phyloP scores from a whole-genome alignment of 2,888 invertebrate genomes.

The Cheilosia soror region DNA sequence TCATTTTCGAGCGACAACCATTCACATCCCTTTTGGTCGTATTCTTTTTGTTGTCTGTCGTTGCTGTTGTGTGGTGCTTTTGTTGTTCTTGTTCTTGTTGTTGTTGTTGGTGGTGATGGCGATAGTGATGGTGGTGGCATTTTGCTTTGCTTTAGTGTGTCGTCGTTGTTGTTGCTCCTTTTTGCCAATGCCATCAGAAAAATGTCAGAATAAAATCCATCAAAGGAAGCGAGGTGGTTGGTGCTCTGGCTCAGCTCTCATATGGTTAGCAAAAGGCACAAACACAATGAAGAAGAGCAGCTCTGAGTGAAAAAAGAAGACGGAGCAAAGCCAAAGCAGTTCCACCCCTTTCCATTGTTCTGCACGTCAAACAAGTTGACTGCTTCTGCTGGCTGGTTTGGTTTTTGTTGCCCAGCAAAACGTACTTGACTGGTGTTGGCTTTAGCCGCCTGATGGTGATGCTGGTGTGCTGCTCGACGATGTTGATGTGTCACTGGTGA shows the following conservation, averaged over 20 bases:
- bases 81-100: slow-evolving; percentile 10
- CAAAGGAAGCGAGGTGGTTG: slow-evolving; percentile 70
- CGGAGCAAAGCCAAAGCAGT: slow-evolving; percentile 68
- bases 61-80: slow-evolving; percentile 28
- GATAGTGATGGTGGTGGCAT: background rate
- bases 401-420: slow-evolving; percentile 32
- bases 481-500: slow-evolving; percentile 70
- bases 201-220: slow-evolving; percentile 76
- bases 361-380: slow-evolving; percentile 80
- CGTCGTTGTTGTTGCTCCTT: slow-evolving; percentile 55
- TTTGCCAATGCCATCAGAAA: slow-evolving; percentile 73
- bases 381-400: slow-evolving; percentile 44
- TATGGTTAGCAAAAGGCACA: background rate
- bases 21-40: slow-evolving; percentile 71
- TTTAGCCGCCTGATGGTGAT: slow-evolving; percentile 27
- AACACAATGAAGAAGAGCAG: slow-evolving; percentile 27
- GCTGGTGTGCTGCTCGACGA: slow-evolving; percentile 33
- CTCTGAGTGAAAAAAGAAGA: slow-evolving; percentile 49
- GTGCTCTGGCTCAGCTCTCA: slow-evolving; percentile 38
- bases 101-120: slow-evolving; percentile 22
- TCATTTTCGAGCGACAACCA: slow-evolving; percentile 68
- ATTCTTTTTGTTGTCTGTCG: slow-evolving; percentile 43
- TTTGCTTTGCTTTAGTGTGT: too few species aligned
- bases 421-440: slow-evolving; percentile 66
- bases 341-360: slow-evolving; percentile 84